Percentiles rank a stretch among this genome's conserved stretches.
phyloP scores from a whole-genome alignment of 1,140 invertebrate species.

The Sycophila sp. region DNA sequence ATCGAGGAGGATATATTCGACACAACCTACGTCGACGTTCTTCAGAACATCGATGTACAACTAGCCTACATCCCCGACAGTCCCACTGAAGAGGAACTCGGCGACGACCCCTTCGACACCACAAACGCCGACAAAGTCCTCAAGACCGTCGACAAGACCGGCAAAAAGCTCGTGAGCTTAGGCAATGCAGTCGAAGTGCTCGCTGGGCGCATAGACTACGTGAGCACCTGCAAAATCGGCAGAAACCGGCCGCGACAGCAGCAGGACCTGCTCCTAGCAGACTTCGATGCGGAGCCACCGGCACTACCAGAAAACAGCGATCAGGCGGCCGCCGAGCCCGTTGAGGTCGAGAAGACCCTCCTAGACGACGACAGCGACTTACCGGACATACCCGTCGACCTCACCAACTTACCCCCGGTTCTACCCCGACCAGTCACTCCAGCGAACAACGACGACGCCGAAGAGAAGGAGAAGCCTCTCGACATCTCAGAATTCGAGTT shows the following conservation, averaged over 20 bases:
- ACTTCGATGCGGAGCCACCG: constrained; percentile 65
- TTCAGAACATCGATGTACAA: constrained; percentile 81
- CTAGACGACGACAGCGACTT: constrained; percentile 77
- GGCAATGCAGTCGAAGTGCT: constrained; percentile 87
- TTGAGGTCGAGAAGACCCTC: constrained; percentile 70
- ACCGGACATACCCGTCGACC: constrained; percentile 70
- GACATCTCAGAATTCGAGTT: constrained; percentile 58
- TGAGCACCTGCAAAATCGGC: constrained; percentile 68
- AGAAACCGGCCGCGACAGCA: constrained; percentile 69
- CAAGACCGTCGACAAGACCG: constrained; percentile 75
- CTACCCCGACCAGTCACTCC: constrained; percentile 51
- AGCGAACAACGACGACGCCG: constrained; percentile 39
- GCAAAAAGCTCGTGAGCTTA: constrained; percentile 82
- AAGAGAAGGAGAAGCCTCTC: constrained; percentile 29
- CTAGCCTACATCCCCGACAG: constrained; percentile 87
- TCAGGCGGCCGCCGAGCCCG: constrained; percentile 43
- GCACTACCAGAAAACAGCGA: neutral
- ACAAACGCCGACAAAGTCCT: constrained; percentile 86
- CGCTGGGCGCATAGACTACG: constrained; percentile 79
- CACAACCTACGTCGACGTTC: constrained; percentile 85
- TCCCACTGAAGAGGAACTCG: constrained; percentile 76
- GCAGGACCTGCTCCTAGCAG: constrained; percentile 76
- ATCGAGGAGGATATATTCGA: constrained; percentile 88
- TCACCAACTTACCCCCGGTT: constrained; percentile 68
- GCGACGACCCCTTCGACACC: constrained; percentile 87